Percentiles rank a stretch among this genome's conserved stretches.
These are phyloP conservation scores for Agapostemon virescens DNA, from an alignment of 2,888 invertebrate genomes.

Conservation along the genomic window DNA sequence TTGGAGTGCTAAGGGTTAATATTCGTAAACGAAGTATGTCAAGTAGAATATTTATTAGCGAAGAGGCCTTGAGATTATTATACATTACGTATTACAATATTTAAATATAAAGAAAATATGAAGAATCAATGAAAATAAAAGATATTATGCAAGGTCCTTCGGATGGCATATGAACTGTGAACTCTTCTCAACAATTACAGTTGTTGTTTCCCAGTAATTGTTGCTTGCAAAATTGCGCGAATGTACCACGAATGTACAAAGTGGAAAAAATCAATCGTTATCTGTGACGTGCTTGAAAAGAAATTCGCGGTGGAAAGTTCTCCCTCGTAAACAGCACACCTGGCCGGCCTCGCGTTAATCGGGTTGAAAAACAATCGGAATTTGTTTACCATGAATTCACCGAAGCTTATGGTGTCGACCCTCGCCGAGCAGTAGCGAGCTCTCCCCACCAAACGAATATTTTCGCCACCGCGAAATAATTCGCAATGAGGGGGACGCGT, in stretches of 20 bases:
- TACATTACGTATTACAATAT: no score
- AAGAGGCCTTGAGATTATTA: no score
- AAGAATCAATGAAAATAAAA: no score
- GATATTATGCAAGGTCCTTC: no score
- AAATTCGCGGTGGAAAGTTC: not conserved
- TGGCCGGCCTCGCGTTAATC: not conserved
- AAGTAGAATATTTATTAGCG: not conserved
- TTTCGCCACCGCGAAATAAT: not conserved
- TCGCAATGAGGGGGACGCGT: not conserved
- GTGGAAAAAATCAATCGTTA: not conserved
- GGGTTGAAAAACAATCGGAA: not conserved
- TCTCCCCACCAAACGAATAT: not conserved
- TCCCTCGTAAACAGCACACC: conserved; percentile 5
- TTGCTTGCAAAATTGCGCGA: not conserved
- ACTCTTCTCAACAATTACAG: no score
- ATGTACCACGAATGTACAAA: not conserved
- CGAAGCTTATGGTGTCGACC: not conserved
- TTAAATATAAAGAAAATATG: no score
- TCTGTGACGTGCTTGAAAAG: not conserved
- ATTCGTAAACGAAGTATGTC: not conserved
- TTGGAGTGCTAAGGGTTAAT: no score
- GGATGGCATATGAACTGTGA: no score
- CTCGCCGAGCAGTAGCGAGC: not conserved
- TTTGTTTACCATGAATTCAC: not conserved
- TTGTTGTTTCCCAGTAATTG: not conserved